These are phyloP conservation scores for Dryocosmus kuriphilus DNA, from an alignment of 2,888 invertebrate genomes.

Conservation along the genomic window DNA sequence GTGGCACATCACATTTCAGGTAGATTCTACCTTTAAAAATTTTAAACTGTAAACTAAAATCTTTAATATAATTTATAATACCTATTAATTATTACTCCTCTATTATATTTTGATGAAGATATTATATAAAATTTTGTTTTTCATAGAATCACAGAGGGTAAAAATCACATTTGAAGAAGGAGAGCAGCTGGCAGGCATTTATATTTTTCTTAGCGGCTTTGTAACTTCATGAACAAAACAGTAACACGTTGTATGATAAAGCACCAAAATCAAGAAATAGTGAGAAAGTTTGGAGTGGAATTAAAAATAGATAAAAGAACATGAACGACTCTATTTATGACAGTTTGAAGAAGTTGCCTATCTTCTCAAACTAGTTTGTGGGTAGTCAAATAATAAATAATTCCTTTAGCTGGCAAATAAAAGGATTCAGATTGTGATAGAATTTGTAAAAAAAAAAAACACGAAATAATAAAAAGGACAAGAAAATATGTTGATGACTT, in stretches of 20 bases:
- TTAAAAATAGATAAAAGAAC: constrained; percentile 69
- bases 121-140: not conserved
- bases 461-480: no score
- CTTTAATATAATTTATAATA: no score
- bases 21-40: no score
- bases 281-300: constrained; percentile 75
- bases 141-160: constrained; percentile 46
- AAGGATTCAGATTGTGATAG: no score
- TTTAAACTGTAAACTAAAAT: no score
- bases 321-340: constrained; percentile 76
- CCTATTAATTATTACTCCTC: no score
- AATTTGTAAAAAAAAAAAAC: no score
- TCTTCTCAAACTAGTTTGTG: constrained; percentile 76
- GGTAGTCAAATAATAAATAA: constrained; percentile 64
- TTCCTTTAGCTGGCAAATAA: not conserved
- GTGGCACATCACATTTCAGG: constrained; percentile 12
- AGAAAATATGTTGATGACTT: no score
- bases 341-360: constrained; percentile 77
- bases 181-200: constrained; percentile 78
- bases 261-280: constrained; percentile 76
- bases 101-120: no score
- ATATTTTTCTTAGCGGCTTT: constrained; percentile 78
- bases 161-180: constrained; percentile 73
- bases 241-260: constrained; percentile 77
- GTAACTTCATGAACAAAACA: constrained; percentile 79